Percentiles rank a stretch among this genome's conserved stretches.
These are phyloP conservation scores for Glomeris marginata DNA, from an alignment of 2,888 invertebrate genomes.

Conservation along the genomic window DNA sequence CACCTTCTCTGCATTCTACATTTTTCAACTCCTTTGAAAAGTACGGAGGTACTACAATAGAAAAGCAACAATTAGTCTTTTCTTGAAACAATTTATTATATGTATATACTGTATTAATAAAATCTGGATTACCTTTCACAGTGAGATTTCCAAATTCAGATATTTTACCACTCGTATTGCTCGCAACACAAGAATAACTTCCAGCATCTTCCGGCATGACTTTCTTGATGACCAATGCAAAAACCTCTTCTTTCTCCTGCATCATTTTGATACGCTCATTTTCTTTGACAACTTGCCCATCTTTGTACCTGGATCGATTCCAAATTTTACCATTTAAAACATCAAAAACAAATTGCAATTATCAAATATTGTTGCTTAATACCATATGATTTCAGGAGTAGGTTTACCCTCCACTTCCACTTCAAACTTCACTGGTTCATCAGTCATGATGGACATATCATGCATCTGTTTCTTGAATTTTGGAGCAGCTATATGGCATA, in stretches of 20 bases:
- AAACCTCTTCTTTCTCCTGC: slow-evolving; percentile 41
- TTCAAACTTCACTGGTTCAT: slow-evolving; percentile 57
- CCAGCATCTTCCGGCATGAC: slow-evolving; percentile 33
- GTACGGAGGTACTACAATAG: slow-evolving; percentile 24
- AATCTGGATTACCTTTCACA: slow-evolving; percentile 62
- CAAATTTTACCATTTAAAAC: background rate
- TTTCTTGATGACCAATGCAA: slow-evolving; percentile 29
- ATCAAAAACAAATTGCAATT: background rate
- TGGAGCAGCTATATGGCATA: slow-evolving; percentile 49
- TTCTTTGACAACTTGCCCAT: slow-evolving; percentile 59
- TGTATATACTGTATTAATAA: slow-evolving; percentile 25
- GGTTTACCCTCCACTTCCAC: slow-evolving; percentile 73
- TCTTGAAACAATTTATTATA: background rate
- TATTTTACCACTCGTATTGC: slow-evolving; percentile 60
- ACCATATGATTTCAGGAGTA: slow-evolving; percentile 60
- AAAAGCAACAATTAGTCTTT: background rate
- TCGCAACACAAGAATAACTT: slow-evolving; percentile 27
- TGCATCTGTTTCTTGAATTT: slow-evolving; percentile 66
- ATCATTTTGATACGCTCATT: slow-evolving; percentile 54
- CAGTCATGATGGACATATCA: slow-evolving; percentile 54
- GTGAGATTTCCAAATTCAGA: slow-evolving; percentile 80
- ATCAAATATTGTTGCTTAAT: slow-evolving; percentile 7
- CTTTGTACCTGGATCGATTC: slow-evolving; percentile 47
- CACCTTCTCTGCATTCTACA: slow-evolving; percentile 45
- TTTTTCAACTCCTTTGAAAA: slow-evolving; percentile 27